Conservation (phyloP, 2,888 invertebrate species). For the Colletes collaris region DNA sequence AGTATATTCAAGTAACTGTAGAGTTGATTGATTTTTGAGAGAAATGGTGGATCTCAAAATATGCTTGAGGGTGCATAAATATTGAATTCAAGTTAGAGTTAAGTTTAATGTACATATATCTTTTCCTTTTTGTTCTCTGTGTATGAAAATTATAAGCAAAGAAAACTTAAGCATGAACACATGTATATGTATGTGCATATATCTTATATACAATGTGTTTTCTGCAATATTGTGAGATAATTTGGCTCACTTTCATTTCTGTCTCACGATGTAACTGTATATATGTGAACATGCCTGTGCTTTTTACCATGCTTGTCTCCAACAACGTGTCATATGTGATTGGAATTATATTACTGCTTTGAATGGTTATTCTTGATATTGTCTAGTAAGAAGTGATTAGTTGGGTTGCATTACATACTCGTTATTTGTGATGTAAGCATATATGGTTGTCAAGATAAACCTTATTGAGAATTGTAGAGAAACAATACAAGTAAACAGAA, state of each 20-base stretch:
- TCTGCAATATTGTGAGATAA: slow-evolving; percentile 54
- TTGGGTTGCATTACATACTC: slow-evolving; percentile 47
- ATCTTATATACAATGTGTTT: slow-evolving; percentile 59
- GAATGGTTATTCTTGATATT: slow-evolving; percentile 66
- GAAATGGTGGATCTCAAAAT: slow-evolving; percentile 81
- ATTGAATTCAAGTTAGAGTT: slow-evolving; percentile 60
- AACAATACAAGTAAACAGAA: slow-evolving; percentile 9
- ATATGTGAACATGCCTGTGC: slow-evolving; percentile 70
- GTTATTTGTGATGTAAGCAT: slow-evolving; percentile 43
- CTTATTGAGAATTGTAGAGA: slow-evolving; percentile 20
- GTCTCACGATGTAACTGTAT: slow-evolving; percentile 63
- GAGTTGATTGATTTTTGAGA: slow-evolving; percentile 79
- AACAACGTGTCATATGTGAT: slow-evolving; percentile 68
- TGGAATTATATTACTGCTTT: slow-evolving; percentile 67
- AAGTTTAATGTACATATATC: slow-evolving; percentile 60
- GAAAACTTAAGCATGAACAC: slow-evolving; percentile 64
- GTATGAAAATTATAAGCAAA: slow-evolving; percentile 46
- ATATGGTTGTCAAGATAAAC: slow-evolving; percentile 25
- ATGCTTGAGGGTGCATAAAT: slow-evolving; percentile 75
- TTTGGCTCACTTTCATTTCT: slow-evolving; percentile 52
- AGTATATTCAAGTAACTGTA: slow-evolving; percentile 82
- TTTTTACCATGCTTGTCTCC: slow-evolving; percentile 68
- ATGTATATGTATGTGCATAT: slow-evolving; percentile 67
- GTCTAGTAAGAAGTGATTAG: slow-evolving; percentile 49
- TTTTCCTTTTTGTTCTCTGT: slow-evolving; percentile 51